These are phyloP conservation scores for Nephotettix cincticeps DNA, from an alignment of 1,140 invertebrate species.

Conservation along the genomic window DNA sequence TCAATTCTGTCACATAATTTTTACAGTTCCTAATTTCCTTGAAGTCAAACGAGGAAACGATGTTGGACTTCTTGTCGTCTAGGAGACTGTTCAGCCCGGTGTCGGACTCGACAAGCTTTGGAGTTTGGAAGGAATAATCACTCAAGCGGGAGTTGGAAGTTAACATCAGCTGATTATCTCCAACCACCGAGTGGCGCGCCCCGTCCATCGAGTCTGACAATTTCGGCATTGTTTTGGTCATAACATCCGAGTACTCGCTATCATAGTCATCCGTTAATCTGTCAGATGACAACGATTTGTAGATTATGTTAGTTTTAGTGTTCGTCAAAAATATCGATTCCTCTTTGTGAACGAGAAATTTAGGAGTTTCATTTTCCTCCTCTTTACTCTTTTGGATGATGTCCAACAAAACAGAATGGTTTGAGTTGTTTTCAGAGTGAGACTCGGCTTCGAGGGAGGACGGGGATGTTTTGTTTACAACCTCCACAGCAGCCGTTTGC, in stretches of 20 bases:
- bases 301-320: constrained; percentile 21
- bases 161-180: too few relatives aligned
- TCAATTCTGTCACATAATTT: background rate
- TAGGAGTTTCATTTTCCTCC: background rate
- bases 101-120: background rate
- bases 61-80: background rate
- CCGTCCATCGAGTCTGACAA: background rate
- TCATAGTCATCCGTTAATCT: background rate
- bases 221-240: background rate
- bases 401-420: constrained; percentile 15
- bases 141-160: background rate
- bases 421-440: too few relatives aligned
- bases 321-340: constrained; percentile 19
- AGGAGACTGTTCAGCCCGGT: background rate
- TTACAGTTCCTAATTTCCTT: background rate
- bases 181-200: background rate
- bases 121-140: background rate
- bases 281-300: constrained; percentile 17
- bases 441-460: background rate
- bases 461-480: constrained; percentile 7
- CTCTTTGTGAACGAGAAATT: background rate
- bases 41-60: background rate
- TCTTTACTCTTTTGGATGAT: constrained; percentile 15
- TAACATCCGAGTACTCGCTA: background rate
- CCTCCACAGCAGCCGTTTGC: background rate